These are phyloP conservation scores for Thunnus maccoyii DNA, from an alignment of 2,113 vertebrate species.

Conservation along the genomic window DNA sequence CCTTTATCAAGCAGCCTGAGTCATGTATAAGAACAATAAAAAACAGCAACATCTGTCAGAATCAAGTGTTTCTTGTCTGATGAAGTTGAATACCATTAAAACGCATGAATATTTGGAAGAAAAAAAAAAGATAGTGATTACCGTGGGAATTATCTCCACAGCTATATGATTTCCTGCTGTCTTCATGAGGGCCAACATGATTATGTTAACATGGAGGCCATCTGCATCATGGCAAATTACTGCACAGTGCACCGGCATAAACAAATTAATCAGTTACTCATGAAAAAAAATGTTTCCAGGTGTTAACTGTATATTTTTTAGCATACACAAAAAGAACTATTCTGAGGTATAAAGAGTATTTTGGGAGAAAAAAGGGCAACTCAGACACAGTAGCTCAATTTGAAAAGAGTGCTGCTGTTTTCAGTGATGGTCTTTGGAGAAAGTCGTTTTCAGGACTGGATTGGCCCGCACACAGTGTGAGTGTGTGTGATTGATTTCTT, in stretches of 20 bases:
- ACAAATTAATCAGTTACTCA: conserved; percentile 16
- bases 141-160: conserved; percentile 34
- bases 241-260: conserved; percentile 2
- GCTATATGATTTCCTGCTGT: conserved; percentile 42
- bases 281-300: not conserved
- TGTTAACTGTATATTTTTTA: conserved; percentile 19
- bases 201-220: conserved; percentile 57
- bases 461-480: conserved; percentile 38
- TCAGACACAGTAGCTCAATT: not conserved
- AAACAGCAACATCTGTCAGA: not conserved
- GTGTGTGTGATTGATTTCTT: conserved; percentile 71
- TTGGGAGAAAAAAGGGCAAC: conserved; percentile 4
- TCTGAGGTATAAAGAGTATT: conserved; percentile 3
- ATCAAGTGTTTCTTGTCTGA: conserved; percentile 8
- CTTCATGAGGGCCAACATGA: conserved; percentile 30
- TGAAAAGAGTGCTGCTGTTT: conserved; percentile 27
- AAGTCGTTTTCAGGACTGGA: conserved; percentile 48
- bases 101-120: not conserved
- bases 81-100: conserved; percentile 9
- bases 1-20: conserved; percentile 19
- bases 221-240: conserved; percentile 50
- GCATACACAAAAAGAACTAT: not conserved
- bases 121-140: conserved; percentile 24
- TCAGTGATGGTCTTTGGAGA: conserved; percentile 35
- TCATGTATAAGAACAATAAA: conserved; percentile 32